phyloP scores from a whole-genome alignment of 2,113 vertebrate species.

The Neopipo cinnamomea region DNA sequence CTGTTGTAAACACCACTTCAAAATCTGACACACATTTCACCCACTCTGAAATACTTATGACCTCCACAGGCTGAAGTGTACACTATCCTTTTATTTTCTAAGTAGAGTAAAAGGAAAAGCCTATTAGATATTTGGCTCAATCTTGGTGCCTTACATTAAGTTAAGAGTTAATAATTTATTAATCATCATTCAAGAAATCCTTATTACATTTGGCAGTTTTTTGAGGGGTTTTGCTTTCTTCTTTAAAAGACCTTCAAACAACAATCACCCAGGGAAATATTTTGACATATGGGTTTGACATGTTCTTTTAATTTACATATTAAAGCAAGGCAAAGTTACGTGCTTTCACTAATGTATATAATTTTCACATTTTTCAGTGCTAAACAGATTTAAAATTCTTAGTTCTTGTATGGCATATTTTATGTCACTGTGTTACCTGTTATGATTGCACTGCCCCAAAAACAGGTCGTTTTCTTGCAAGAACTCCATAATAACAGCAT shows the following conservation, averaged over 20 bases:
- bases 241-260: constrained; percentile 24
- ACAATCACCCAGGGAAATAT: neutral
- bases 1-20: neutral
- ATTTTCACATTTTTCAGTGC: neutral
- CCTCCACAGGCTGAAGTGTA: neutral
- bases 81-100: neutral
- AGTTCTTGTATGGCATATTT: neutral
- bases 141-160: neutral
- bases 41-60: neutral
- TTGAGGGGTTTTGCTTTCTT: neutral
- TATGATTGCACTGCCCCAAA: neutral
- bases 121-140: neutral
- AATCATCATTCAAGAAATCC: neutral
- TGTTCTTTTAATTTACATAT: neutral
- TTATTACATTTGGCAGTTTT: neutral
- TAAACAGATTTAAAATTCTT: neutral
- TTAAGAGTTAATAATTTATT: constrained; percentile 43
- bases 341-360: neutral
- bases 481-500: neutral
- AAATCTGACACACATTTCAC: neutral
- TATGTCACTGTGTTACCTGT: neutral
- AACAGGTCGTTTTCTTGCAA: neutral
- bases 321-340: neutral
- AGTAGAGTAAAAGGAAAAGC: neutral
- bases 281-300: neutral